Conservation (phyloP, 2,888 invertebrate genomes). For the Gonocerus acuteangulatus region DNA sequence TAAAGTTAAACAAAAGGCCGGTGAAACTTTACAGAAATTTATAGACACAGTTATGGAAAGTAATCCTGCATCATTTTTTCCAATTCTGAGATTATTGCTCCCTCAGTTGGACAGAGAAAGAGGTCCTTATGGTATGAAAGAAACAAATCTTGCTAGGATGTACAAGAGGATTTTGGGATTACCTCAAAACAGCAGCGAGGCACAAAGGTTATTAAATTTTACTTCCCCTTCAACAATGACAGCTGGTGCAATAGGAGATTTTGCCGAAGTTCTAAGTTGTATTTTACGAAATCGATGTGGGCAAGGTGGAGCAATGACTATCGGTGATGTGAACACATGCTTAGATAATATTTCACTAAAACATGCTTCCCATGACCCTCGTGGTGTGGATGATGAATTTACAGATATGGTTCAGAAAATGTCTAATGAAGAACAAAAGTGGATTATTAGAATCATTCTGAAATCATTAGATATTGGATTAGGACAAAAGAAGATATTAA, state of each 20-base stretch:
- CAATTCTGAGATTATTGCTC: conserved; percentile 69
- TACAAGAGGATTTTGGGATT: conserved; percentile 71
- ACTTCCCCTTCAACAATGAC: conserved; percentile 31
- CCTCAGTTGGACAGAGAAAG: conserved; percentile 73
- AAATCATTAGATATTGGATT: conserved; percentile 76
- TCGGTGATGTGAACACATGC: conserved; percentile 63
- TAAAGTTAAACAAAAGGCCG: conserved; percentile 47
- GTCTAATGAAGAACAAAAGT: conserved; percentile 73
- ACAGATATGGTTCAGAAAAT: conserved; percentile 58
- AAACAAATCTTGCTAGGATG: conserved; percentile 61
- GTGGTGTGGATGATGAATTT: conserved; percentile 56
- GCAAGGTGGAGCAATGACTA: conserved; percentile 47
- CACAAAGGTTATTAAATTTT: conserved; percentile 50
- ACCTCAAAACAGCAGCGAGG: conserved; percentile 55
- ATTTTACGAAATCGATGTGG: conserved; percentile 53
- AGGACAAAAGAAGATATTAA: conserved; percentile 60
- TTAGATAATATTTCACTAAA: conserved; percentile 67
- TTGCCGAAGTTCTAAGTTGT: conserved; percentile 68
- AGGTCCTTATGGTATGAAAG: conserved; percentile 74
- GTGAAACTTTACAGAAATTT: conserved; percentile 47
- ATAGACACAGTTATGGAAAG: conserved; percentile 46
- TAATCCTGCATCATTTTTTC: conserved; percentile 50
- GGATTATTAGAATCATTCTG: conserved; percentile 80
- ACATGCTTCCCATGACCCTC: conserved; percentile 54
- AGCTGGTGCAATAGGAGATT: conserved; percentile 55